Base-by-base conservation (phyloP, 2,797 vertebrate species). In the Microctenopoma stevenorrisi region DNA sequence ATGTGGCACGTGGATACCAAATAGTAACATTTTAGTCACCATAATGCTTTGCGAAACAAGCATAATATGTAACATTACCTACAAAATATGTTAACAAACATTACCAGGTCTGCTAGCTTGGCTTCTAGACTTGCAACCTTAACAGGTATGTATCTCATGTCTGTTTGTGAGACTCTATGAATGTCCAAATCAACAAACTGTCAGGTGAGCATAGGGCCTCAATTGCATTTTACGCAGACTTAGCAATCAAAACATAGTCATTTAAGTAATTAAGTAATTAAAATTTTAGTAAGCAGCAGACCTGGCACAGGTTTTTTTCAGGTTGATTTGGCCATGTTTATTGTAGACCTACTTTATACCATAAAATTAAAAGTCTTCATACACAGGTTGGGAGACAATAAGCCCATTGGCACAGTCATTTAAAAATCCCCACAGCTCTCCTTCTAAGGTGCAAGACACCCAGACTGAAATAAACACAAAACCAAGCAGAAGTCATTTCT, bases 41-140 rank as follows among this genome's bases (percentile, higher is more conserved):
- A 57, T 14, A 57, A 22, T 10, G 14, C 30, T 14, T 33, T 52
- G 46, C 42, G 62, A 61, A 72, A 10, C 30, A 61, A 53, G 25
- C 12, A 9, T 50, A 9, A 57, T 8, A 18, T 14, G 3, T 44
- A 26, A 35, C 30, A 7, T 33, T 33, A 33, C 30, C 30, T 30
- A 30, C 28, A 30, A 30, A 30, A 30, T 30, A 30, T 30, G 28
- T 30, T 22, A 30, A 30, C 6, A 37, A 11, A 43, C 22, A 3
- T 43, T 14, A 42, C 13, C 13, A 43, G 10, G 37, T 38, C 37
- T 35, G 33, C 33, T 35, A 6, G 5, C 7, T 47, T n/a, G 14
- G 35, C 22, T 47, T 33, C 9, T 15, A 15, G 13, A 44, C 30
- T 46, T 16, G 4, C 7, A 62, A 63, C 30, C 5, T n/a, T 22